Base-by-base conservation (phyloP, 2,888 invertebrate species). In the Oithona nana region DNA sequence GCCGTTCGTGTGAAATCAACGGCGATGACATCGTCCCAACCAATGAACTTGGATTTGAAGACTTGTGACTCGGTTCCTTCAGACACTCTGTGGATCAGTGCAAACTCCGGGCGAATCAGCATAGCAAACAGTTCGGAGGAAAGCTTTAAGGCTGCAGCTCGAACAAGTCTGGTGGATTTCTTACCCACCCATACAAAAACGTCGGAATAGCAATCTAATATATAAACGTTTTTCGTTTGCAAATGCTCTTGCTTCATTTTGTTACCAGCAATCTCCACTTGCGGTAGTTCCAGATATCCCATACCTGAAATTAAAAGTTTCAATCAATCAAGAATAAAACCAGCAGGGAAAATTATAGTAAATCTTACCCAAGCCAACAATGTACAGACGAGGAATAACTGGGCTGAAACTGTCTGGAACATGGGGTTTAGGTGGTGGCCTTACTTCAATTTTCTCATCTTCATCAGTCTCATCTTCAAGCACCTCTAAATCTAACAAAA, bases 1-100 rank as follows among this genome's bases (percentile, higher is more conserved):
- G 95, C 95, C 0, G 97, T 97, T 66, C 97, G 81, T 0, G 98
- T 98, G 74, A 93, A 98, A 76, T 99, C 98, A 6, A 97, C 97
- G 0, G 93, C 94, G 69, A 98, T 90, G 22, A 98, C 93, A 75
- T 98, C 97, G 72, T 98, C 95, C 98, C 98, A 98, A 8, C 92
- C 94, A 56, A 81, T 75, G 75, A 98, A 99, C 75, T 97, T 95
- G 1, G 88, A 86, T 75, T 97, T 95, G 76, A 98, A 98, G 67
- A 95, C 73, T 77, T 84, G 88, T 11, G 85, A 82, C 72, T 89
- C 89, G 1, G 86, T 88, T 63, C 89, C 94, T 75, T 97, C 93
- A 16, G 62, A 62, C 20, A 54, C 59, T 24, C 59, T 20, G 29
- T 59, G 59, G 22, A 97, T 87, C 67, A 87, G 75, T 0, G 95